Evolutionary conservation across 2,888 invertebrate species (phyloP).

Genomic region (Tachina lurida): DNA sequence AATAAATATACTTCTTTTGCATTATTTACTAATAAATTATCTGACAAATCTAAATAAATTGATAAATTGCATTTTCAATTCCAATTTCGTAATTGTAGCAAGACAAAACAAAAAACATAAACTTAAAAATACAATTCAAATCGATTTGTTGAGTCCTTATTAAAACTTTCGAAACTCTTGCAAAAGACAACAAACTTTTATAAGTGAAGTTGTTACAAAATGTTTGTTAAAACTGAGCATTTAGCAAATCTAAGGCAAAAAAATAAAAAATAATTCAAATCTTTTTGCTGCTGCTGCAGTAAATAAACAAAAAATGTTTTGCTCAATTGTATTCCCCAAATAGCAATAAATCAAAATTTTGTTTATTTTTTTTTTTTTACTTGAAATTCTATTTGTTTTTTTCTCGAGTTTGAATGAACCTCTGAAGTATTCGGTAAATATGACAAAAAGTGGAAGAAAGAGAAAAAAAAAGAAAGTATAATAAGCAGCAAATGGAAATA

Average conservation of each 20-base stretch:
- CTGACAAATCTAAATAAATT: background rate
- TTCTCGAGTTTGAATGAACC: conserved; percentile 41
- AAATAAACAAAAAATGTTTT: conserved; percentile 52
- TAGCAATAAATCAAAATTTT: conserved; percentile 66
- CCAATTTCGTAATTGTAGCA: background rate
- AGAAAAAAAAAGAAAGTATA: conserved; percentile 1
- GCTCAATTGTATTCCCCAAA: conserved; percentile 55
- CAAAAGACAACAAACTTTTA: conserved; percentile 27
- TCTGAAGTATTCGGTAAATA: conserved; percentile 51
- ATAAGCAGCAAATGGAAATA: conserved; percentile 10
- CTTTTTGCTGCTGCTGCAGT: conserved; percentile 21
- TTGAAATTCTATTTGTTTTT: conserved; percentile 34
- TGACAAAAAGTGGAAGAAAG: background rate
- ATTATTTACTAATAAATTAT: background rate
- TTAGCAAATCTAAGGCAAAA: background rate
- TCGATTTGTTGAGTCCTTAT: conserved; percentile 36
- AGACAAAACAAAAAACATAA: background rate
- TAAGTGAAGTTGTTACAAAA: conserved; percentile 43
- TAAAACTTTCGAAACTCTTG: conserved; percentile 27
- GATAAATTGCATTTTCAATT: conserved; percentile 18
- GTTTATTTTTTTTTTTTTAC: conserved; percentile 29
- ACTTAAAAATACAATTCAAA: conserved; percentile 38
- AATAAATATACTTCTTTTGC: background rate
- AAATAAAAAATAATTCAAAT: background rate
- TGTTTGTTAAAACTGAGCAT: conserved; percentile 19